These are phyloP conservation scores for Bugula neritina DNA, from an alignment of 2,888 invertebrate species.

Conservation along the genomic window DNA sequence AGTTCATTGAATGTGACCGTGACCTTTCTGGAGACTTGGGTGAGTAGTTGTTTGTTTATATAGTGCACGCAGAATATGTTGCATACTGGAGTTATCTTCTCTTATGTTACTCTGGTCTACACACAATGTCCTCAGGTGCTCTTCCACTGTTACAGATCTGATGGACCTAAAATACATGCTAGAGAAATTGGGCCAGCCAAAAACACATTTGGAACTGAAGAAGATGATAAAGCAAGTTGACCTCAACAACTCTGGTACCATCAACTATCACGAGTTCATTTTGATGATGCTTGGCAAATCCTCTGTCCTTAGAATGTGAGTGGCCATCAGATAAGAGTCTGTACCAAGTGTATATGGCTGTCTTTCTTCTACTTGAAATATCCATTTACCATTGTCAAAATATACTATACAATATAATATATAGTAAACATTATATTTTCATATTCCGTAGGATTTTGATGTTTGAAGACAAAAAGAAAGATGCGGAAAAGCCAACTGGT, in stretches of 20 bases:
- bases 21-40: constrained; percentile 45
- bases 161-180: constrained; percentile 48
- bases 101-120: too few species aligned
- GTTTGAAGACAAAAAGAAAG: constrained; percentile 45
- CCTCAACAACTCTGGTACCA: constrained; percentile 40
- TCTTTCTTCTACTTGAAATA: too few species aligned
- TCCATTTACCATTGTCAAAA: too few species aligned
- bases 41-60: too few species aligned
- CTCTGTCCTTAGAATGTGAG: constrained; percentile 46
- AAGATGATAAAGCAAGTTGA: constrained; percentile 50
- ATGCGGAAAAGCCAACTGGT: constrained; percentile 39
- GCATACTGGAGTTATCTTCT: too few species aligned
- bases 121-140: too few species aligned
- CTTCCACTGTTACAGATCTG: constrained; percentile 40
- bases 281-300: constrained; percentile 47
- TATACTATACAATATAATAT: neutral
- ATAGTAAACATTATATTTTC: neutral
- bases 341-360: too few species aligned
- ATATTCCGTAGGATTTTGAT: constrained; percentile 41
- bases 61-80: too few species aligned
- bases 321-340: too few species aligned
- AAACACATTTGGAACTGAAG: constrained; percentile 48
- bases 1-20: constrained; percentile 46
- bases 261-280: constrained; percentile 47
- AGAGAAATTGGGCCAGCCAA: constrained; percentile 48